Conservation (phyloP, 2,113 vertebrate genomes). For the Hymenochirus boettgeri region DNA sequence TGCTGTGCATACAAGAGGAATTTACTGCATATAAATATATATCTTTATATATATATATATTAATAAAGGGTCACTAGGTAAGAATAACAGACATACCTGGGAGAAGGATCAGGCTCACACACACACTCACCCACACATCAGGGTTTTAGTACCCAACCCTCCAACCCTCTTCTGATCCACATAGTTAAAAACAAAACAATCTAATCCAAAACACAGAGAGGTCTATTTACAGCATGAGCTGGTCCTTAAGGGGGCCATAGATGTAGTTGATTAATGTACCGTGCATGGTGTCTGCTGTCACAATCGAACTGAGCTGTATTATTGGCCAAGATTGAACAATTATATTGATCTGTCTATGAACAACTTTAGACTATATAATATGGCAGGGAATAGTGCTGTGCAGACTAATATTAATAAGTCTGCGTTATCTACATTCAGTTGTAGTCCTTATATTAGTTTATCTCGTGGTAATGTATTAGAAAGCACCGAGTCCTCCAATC, state of each 20-base stretch:
- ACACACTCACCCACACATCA: conserved; percentile 5
- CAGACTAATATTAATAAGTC: background rate
- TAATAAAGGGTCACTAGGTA: conserved; percentile 12
- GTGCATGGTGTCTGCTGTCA: too few relatives aligned
- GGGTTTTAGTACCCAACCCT: conserved; percentile 9
- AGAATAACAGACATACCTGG: conserved; percentile 24
- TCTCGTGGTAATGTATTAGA: too few relatives aligned
- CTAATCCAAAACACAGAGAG: background rate
- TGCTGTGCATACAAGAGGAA: conserved; percentile 39
- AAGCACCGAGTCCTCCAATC: too few relatives aligned
- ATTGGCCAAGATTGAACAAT: too few relatives aligned
- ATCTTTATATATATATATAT: conserved; percentile 10
- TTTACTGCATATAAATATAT: conserved; percentile 32
- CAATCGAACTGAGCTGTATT: too few relatives aligned
- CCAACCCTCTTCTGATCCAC: conserved; percentile 14
- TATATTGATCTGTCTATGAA: too few relatives aligned
- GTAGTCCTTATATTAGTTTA: too few relatives aligned
- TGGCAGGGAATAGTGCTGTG: background rate
- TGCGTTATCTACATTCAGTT: too few relatives aligned
- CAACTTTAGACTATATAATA: too few relatives aligned
- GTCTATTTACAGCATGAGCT: conserved; percentile 11
- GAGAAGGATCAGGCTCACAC: conserved; percentile 26
- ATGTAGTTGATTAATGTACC: too few relatives aligned
- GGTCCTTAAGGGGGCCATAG: too few relatives aligned
- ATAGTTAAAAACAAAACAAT: background rate